Evolutionary conservation across 1,140 invertebrate genomes (phyloP).

Genomic region (Papilio helenus): DNA sequence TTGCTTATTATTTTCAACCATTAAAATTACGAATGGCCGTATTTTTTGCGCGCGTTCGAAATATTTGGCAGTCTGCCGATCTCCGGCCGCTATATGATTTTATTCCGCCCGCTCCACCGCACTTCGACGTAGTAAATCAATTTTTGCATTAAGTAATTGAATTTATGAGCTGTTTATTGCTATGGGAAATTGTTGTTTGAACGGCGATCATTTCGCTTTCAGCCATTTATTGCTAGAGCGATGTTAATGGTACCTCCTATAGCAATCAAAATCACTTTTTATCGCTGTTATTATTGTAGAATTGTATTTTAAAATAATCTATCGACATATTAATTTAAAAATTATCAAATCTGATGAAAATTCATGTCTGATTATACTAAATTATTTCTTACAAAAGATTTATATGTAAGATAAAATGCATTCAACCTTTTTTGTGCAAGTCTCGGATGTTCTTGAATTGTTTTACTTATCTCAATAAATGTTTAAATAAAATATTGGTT

Average conservation of each 20-base stretch:
- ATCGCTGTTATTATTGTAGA: neutral
- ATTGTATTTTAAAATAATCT: neutral
- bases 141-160: constrained; percentile 65
- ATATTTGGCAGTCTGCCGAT: constrained; percentile 58
- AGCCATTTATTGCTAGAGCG: constrained; percentile 25
- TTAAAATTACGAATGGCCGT: constrained; percentile 60
- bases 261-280: neutral
- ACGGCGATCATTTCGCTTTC: constrained; percentile 53
- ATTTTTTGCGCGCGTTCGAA: constrained; percentile 50
- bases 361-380: neutral
- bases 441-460: neutral
- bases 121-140: constrained; percentile 53
- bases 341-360: neutral
- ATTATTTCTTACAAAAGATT: neutral
- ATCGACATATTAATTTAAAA: neutral
- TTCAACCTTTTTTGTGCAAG: no score
- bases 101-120: constrained; percentile 50
- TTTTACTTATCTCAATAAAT: neutral
- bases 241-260: neutral
- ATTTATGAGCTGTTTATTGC: constrained; percentile 64
- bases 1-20: constrained; percentile 64
- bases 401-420: neutral
- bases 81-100: constrained; percentile 51
- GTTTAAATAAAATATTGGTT: neutral
- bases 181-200: constrained; percentile 54